A percentile compares a stretch with the other conserved stretches of the same genome.
phyloP scores from a whole-genome alignment of 1,140 invertebrate species.

The Drosophila bocqueti region DNA sequence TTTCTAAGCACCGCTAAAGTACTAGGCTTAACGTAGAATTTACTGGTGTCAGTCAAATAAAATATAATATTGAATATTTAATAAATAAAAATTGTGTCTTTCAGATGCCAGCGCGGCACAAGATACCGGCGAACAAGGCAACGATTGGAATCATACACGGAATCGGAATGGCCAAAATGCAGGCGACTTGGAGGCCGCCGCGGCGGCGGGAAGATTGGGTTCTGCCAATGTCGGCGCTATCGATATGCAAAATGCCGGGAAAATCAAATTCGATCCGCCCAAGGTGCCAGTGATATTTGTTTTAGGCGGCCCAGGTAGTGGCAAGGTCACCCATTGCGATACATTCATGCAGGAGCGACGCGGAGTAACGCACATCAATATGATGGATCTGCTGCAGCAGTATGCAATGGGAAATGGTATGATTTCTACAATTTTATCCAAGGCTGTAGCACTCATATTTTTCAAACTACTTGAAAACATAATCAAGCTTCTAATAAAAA shows the following conservation, averaged over 20 bases:
- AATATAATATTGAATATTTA: background rate
- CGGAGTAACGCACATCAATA: conserved; percentile 94
- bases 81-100: conserved; percentile 19
- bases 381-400: conserved; percentile 94
- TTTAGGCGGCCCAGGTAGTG: conserved; percentile 94
- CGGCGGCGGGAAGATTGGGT: conserved; percentile 43
- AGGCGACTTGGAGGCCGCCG: conserved; percentile 38
- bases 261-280: conserved; percentile 93
- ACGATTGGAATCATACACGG: conserved; percentile 85
- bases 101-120: conserved; percentile 90
- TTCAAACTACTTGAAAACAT: no score
- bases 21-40: background rate
- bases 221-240: conserved; percentile 68
- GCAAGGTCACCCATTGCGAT: conserved; percentile 97
- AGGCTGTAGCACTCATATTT: background rate
- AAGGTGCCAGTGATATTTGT: conserved; percentile 95
- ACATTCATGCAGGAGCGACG: conserved; percentile 93
- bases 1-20: background rate
- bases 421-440: conserved; percentile 17
- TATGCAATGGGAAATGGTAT: conserved; percentile 94
- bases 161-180: conserved; percentile 70
- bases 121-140: conserved; percentile 88
- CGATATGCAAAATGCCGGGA: conserved; percentile 90
- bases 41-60: background rate
- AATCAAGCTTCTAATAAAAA: no score